phyloP scores from a whole-genome alignment of 2,797 vertebrate genomes.

The Amphiprion clarkii region DNA sequence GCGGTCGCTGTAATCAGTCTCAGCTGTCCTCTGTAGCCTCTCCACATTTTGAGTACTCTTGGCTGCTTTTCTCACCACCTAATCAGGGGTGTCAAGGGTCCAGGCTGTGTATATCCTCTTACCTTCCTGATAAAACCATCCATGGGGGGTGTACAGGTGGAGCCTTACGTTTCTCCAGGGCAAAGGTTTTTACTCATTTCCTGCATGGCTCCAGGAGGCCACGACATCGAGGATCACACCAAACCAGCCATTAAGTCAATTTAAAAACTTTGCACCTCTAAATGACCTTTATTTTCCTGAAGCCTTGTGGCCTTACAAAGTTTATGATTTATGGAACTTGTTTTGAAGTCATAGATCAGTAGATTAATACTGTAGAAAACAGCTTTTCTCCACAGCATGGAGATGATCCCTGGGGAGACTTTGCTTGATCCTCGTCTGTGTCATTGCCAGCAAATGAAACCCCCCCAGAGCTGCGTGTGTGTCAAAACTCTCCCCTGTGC shows the following conservation, averaged over 20 bases:
- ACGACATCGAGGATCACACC: slow-evolving; percentile 16
- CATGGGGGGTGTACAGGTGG: slow-evolving; percentile 18
- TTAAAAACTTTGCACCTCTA: slow-evolving; percentile 24
- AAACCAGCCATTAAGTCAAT: slow-evolving; percentile 22
- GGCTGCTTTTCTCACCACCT: slow-evolving; percentile 46
- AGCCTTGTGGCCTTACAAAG: slow-evolving; percentile 31
- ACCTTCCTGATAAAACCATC: slow-evolving; percentile 31
- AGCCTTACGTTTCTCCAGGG: slow-evolving; percentile 4
- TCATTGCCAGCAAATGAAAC: slow-evolving; percentile 66
- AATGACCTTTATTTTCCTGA: slow-evolving; percentile 41
- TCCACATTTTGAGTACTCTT: slow-evolving; percentile 37
- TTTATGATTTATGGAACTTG: slow-evolving; percentile 34
- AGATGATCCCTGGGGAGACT: slow-evolving; percentile 44
- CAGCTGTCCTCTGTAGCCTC: slow-evolving; percentile 45
- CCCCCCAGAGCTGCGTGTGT: slow-evolving; percentile 55
- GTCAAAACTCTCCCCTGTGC: slow-evolving; percentile 68
- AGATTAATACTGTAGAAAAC: slow-evolving; percentile 67
- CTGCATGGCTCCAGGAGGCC: slow-evolving; percentile 32
- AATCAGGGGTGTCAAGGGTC: slow-evolving; percentile 51
- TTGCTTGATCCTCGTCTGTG: slow-evolving; percentile 56
- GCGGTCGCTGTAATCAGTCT: slow-evolving; percentile 52
- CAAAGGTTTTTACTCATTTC: slow-evolving; percentile 66
- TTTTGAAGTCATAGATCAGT: slow-evolving; percentile 73
- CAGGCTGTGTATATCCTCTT: slow-evolving; percentile 35
- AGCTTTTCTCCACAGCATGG: slow-evolving; percentile 64